Percentiles rank a stretch among this genome's conserved stretches.
phyloP scores from a whole-genome alignment of 2,797 vertebrate genomes.

The Pipistrellus pygmaeus region DNA sequence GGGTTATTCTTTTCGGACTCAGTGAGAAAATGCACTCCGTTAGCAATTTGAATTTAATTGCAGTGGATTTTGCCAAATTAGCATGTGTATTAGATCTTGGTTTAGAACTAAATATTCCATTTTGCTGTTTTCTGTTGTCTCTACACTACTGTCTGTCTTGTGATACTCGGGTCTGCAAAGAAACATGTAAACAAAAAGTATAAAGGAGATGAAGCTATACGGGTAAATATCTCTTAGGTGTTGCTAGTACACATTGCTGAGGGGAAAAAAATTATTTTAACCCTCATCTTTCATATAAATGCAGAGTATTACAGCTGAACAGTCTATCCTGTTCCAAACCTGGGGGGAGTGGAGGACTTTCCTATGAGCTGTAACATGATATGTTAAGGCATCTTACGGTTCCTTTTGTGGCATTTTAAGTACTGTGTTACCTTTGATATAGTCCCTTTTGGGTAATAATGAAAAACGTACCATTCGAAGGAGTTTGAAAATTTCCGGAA shows the following conservation, averaged over 20 bases:
- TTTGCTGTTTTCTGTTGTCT: neutral
- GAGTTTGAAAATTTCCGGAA: slow-evolving; percentile 89
- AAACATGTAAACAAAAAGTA: neutral
- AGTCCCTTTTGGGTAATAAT: slow-evolving; percentile 86
- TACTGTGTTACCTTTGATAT: slow-evolving; percentile 88
- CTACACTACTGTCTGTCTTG: neutral
- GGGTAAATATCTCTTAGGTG: neutral
- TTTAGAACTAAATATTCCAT: neutral
- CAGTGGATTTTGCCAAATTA: neutral
- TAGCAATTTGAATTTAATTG: slow-evolving; percentile 2
- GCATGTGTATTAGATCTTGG: neutral
- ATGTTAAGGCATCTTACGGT: slow-evolving; percentile 84
- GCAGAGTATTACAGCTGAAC: neutral
- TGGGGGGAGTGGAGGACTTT: slow-evolving; percentile 46
- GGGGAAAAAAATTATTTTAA: slow-evolving; percentile 5
- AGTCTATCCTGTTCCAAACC: slow-evolving; percentile 65
- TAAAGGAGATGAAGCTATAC: neutral
- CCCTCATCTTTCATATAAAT: neutral
- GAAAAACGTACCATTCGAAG: slow-evolving; percentile 83
- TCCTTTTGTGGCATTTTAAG: slow-evolving; percentile 88
- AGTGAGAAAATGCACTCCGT: neutral
- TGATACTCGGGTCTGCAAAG: neutral
- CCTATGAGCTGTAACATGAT: slow-evolving; percentile 86
- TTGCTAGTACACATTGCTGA: neutral
- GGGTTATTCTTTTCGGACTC: neutral